These are phyloP conservation scores for Penaeus indicus DNA, from an alignment of 1,140 invertebrate species.

Conservation along the genomic window DNA sequence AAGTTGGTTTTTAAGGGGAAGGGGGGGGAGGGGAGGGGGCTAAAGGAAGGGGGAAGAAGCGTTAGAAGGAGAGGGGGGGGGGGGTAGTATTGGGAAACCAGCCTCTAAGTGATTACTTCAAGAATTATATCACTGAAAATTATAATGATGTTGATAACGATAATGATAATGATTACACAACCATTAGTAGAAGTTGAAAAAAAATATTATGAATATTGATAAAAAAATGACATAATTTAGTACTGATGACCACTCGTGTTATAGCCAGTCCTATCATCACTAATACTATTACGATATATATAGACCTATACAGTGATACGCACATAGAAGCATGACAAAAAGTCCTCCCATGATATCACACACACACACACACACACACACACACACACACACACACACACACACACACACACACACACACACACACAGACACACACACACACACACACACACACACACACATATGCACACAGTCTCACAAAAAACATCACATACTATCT, in stretches of 20 bases:
- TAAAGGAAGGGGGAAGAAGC: neutral
- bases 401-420: slow-evolving; percentile 43
- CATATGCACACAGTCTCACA: neutral
- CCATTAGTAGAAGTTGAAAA: too few species aligned
- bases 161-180: too few species aligned
- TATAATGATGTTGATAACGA: too few species aligned
- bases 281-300: too few species aligned
- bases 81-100: too few species aligned
- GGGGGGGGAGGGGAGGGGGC: neutral
- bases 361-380: neutral
- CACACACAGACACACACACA: slow-evolving; percentile 21
- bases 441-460: neutral
- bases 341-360: neutral
- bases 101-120: too few species aligned
- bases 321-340: neutral
- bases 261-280: too few species aligned
- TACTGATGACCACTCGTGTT: too few species aligned
- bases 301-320: too few species aligned
- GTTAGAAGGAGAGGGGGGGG: neutral
- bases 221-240: too few species aligned
- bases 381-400: slow-evolving; percentile 44
- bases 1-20: neutral
- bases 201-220: too few species aligned
- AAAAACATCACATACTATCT: neutral
- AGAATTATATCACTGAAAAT: too few species aligned